Evolutionary conservation across 2,113 vertebrate species (phyloP), one percentile per base, ranked within the genome.

Genomic region (Terrapene triunguis): DNA sequence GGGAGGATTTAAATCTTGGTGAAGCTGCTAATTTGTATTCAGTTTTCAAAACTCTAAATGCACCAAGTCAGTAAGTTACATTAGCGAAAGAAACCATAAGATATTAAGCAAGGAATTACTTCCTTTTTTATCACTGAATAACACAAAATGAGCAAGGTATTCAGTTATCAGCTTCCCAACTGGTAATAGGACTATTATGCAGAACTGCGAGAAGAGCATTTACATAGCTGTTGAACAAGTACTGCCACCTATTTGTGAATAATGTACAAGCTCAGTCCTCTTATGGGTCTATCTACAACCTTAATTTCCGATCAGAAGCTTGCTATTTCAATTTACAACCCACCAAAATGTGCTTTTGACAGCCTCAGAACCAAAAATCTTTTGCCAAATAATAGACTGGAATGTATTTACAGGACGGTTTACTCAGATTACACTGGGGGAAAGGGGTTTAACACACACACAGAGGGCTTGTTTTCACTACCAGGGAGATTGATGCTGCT

Each of bases 191-290:
- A 35, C 11, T 89, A 62, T 92, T 85, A 93, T 53, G 57, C 12
- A 27, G 4, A 93, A 62, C 38, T 97, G 72, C 81, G 13, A 78
- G 76, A 4, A 95, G 93, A 5, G 65, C 11, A 94, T 97, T 93
- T 96, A 50, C 48, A 74, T 14, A 57, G 42, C 25, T 27, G 3
- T 76, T 25, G 74, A 76, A 76, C 38, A 76, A 76, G 74, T 47
- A 47, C 38, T 25, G 21, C 88, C 80, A 47, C 32, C 74, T 76
- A 76, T 47, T 76, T 44, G 25, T 76, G 74, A 76, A 44, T 25
- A 44, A 76, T 44, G 7, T 44, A 44, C 9, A 25, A 16, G 74
- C 24, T 76, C 74, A 44, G 25, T 47, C 7, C 22, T 76, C 42
- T 76, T 76, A 80, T 84, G 44, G 35, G 14, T 80, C 82, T 87